Evolutionary conservation across 2,113 vertebrate species (phyloP).

Genomic region (Kryptolebias marmoratus): DNA sequence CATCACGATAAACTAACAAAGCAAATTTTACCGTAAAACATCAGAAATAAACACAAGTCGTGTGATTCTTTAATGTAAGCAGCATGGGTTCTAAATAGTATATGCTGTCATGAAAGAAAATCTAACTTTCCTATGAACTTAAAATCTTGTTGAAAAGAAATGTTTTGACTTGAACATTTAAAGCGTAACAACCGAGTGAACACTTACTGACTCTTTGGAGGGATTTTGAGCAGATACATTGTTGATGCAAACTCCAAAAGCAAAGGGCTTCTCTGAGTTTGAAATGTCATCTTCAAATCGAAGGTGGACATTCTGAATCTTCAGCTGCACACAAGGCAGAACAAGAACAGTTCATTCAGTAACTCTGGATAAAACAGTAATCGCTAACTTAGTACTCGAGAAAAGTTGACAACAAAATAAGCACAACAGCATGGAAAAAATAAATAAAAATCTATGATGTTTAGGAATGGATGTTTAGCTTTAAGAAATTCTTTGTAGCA

Average conservation of each 20-base stretch:
- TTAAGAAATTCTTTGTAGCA: no score
- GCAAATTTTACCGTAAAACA: no score
- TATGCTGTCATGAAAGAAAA: no score
- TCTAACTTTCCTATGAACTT: no score
- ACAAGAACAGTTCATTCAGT: neutral
- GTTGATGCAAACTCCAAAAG: constrained; percentile 94
- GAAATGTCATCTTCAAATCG: constrained; percentile 94
- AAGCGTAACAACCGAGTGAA: neutral
- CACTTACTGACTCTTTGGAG: constrained; percentile 86
- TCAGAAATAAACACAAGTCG: no score
- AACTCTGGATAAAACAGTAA: neutral
- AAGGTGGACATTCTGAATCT: constrained; percentile 95
- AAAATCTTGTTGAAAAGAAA: neutral
- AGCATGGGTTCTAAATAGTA: no score
- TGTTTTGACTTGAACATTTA: neutral
- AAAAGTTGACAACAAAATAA: neutral
- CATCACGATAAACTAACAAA: no score
- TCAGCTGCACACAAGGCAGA: constrained; percentile 81
- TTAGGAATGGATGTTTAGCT: no score
- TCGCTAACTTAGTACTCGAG: neutral
- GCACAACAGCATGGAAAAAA: no score
- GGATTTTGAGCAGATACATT: constrained; percentile 94
- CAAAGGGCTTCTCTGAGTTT: constrained; percentile 86
- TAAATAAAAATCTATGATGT: no score
- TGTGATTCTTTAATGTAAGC: no score